A percentile compares a stretch with the other conserved stretches of the same genome.
phyloP scores from a whole-genome alignment of 2,113 vertebrate species.

The Eclectus roratus region DNA sequence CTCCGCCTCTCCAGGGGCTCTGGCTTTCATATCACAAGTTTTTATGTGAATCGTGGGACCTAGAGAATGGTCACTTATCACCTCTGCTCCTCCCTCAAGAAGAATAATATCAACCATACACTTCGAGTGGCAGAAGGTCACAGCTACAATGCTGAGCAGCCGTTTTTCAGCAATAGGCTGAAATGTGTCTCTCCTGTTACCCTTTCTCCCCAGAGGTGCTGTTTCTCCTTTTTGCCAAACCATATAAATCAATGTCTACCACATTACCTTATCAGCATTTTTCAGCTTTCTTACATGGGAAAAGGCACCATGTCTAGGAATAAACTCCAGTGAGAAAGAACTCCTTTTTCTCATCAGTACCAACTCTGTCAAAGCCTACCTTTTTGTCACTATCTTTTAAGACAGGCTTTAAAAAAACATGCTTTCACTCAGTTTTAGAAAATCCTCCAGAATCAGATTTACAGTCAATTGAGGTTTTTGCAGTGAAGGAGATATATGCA shows the following conservation, averaged over 20 bases:
- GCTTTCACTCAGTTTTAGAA: not conserved
- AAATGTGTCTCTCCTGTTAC: not conserved
- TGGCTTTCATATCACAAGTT: not conserved
- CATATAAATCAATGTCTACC: not conserved
- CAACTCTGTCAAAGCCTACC: not conserved
- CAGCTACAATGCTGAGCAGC: not conserved
- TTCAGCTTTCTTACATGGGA: not conserved
- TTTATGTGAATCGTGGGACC: not conserved
- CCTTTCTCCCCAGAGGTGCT: not conserved
- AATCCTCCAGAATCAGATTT: not conserved
- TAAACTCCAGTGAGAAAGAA: not conserved
- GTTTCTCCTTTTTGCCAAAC: not conserved
- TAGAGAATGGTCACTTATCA: not conserved
- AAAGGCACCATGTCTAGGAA: not conserved
- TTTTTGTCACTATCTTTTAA: not conserved
- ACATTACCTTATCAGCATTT: not conserved
- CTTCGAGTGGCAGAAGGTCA: not conserved
- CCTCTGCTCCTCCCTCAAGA: not conserved
- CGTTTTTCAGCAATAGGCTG: not conserved
- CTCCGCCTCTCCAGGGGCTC: not conserved
- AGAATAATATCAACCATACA: not conserved
- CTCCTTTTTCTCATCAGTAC: not conserved
- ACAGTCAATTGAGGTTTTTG: not conserved
- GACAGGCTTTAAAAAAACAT: not conserved
- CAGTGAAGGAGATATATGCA: not conserved